Evolutionary conservation across 2,113 vertebrate species (phyloP), one percentile per base, ranked within the genome.

Genomic region (Cinclus mexicanus): DNA sequence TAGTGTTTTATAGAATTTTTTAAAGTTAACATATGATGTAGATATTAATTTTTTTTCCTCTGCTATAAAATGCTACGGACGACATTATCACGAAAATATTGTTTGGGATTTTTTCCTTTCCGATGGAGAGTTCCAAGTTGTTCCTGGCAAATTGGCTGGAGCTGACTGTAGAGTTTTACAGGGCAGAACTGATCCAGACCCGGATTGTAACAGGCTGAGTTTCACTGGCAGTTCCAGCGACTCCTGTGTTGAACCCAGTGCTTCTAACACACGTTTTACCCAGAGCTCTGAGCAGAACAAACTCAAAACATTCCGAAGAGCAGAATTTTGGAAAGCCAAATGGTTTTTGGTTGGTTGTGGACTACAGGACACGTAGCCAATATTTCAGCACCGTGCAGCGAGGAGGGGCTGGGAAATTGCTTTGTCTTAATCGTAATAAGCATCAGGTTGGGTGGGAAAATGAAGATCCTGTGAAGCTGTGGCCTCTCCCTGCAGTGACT

Each of bases 1-100:
- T 98, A 99, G 98, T 98, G 99, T 99, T 98, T 99, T 99, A 98
- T 99, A 99, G 98, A 98, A 98, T 98, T 98, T 98, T 98, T 98
- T 98, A 98, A 98, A 98, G 98, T 98, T 97, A 98, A 98, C 98
- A 98, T 97, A 97, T 93, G 96, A 98, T 98, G 98, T 98, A 98
- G 98, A 98, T 98, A 98, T 98, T 98, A 55, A 96, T 98, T 98
- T 97, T 98, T 98, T 97, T 97, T 97, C 96, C 97, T 97, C 96
- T 97, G 98, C 97, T 98, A 87, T 97, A 96, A 98, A 97, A 98
- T 97, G 98, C 98, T 98, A 98, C 89, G 97, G 97, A 97, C 65
- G 89, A 96, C 96, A 93, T 95, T 70, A 93, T 85, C 97, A 97
- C 93, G 83, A 61, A 72, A 89, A 97, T 97, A 96, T 97, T 72